phyloP scores from a whole-genome alignment of 2,113 vertebrate genomes.

The Ariopsis seemanni region DNA sequence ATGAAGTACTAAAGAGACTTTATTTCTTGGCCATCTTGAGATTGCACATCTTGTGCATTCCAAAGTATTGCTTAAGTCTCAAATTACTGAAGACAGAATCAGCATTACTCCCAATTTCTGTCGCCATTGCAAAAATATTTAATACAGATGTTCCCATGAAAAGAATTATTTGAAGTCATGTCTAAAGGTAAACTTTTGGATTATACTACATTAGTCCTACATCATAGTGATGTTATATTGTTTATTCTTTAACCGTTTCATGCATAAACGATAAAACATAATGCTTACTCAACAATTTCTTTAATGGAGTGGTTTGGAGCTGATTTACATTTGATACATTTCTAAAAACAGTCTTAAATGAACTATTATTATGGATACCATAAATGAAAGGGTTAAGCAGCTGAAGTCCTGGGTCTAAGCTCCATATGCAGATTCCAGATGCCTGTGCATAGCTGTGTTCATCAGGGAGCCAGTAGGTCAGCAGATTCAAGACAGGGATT shows the following conservation, averaged over 20 bases:
- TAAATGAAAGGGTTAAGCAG: neutral
- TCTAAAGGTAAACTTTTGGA: neutral
- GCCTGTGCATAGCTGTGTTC: slow-evolving; percentile 11
- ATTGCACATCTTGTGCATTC: slow-evolving; percentile 12
- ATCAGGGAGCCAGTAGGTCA: neutral
- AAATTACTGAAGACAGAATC: neutral
- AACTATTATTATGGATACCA: neutral
- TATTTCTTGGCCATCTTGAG: neutral
- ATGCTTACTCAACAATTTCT: neutral
- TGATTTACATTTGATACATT: neutral
- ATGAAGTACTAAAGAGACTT: neutral
- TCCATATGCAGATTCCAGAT: slow-evolving; percentile 20
- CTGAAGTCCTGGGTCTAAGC: neutral
- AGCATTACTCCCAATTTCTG: no score
- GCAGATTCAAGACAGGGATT: slow-evolving; percentile 9
- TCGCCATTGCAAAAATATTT: neutral
- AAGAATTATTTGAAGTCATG: neutral
- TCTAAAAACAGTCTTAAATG: neutral
- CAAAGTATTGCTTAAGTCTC: slow-evolving; percentile 10
- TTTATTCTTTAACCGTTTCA: neutral
- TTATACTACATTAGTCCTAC: neutral
- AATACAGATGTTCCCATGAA: neutral
- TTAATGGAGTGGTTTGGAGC: neutral
- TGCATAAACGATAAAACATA: neutral
- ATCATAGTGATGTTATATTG: neutral